Evolutionary conservation across 2,888 invertebrate species (phyloP).

Genomic region (Pachycephus smyrnensis): DNA sequence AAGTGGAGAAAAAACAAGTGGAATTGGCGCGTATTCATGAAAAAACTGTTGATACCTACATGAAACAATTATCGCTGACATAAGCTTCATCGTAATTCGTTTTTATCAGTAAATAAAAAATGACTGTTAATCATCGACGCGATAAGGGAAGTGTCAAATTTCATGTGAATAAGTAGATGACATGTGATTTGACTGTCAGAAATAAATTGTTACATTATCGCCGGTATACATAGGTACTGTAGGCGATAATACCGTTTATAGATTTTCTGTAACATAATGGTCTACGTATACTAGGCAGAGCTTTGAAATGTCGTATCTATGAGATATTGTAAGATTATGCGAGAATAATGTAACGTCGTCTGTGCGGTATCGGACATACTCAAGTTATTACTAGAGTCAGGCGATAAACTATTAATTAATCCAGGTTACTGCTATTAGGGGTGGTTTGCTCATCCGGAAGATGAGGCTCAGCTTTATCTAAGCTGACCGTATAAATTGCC

Average conservation of each 20-base stretch:
- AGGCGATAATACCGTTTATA: neutral
- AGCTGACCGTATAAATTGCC: conserved; percentile 21
- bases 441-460: conserved; percentile 15
- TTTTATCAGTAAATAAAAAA: neutral
- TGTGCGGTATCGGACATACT: neutral
- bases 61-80: neutral
- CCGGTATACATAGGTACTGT: no score
- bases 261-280: neutral
- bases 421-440: neutral
- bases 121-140: neutral
- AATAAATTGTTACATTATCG: neutral
- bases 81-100: neutral
- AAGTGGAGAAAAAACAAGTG: neutral
- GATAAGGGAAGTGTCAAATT: neutral
- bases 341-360: neutral
- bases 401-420: neutral
- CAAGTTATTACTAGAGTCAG: neutral
- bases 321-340: neutral
- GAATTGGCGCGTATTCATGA: neutral
- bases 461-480: conserved; percentile 22
- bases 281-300: neutral
- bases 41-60: neutral
- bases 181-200: neutral
- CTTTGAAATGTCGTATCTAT: neutral
- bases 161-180: neutral